Evolutionary conservation across 2,888 invertebrate species (phyloP), one percentile per base, ranked within the genome.

Genomic region (Ectemnius continuus): DNA sequence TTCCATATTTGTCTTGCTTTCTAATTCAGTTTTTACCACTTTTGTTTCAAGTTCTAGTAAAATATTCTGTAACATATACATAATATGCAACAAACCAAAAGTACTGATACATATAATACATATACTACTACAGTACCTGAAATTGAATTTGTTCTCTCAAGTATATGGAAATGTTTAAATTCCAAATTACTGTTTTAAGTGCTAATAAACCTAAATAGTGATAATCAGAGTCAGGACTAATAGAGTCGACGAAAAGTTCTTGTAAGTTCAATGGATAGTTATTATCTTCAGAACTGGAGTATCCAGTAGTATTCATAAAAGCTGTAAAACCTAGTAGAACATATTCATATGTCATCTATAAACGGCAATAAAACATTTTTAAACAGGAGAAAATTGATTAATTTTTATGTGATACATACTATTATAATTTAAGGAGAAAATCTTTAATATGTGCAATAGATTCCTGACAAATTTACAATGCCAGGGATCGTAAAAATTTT

Each of bases 401-500:
- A 1, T 11, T 52, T 11, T 16, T 14, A 16, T 52, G 16, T 4
- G n/a, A 52, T 52, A 52, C 16, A 16, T 83, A 90, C 91, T 89
- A 74, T 85, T 85, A 2, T 88, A 88, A 72, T 89, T 90, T 6
- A 91, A 76, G 4, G 90, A 89, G 63, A 91, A 86, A 1, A 88
- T 73, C 18, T 86, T 80, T 4, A 91, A 70, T 28, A 89, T 81
- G 61, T 90, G 91, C 61, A 88, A 75, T 73, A 90, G 89, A 13
- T 83, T 85, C 2, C 81, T 73, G 2, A 88, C 71, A 60, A 83
- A 82, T 16, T 63, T 26, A 47, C 83, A 80, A 26, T 86, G 83
- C 89, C 89, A 89, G 5, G 90, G 90, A 82, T 90, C 89, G 60
- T 88, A 72, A 75, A 90, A 89, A n/a, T 74, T 70, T 2, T 79